Conservation (phyloP, 2,797 vertebrate genomes). For the Sitta carolinensis region DNA sequence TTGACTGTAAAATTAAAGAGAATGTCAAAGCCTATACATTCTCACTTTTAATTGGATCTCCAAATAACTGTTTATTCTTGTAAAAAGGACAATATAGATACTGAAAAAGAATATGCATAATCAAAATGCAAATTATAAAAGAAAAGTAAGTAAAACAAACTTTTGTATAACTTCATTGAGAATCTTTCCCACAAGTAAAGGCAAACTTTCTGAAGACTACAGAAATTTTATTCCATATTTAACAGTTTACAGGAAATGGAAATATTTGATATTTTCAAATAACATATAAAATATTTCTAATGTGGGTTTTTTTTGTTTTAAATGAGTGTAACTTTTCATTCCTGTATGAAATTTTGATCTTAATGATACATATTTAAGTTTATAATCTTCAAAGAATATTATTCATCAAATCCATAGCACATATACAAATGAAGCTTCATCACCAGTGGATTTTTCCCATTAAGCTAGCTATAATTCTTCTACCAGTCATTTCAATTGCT, state of each 20-base stretch:
- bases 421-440: neutral
- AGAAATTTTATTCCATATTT: neutral
- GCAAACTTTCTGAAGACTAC: neutral
- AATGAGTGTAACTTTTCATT: neutral
- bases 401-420: neutral
- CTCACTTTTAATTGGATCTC: neutral
- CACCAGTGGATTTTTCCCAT: neutral
- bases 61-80: neutral
- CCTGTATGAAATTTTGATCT: neutral
- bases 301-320: neutral
- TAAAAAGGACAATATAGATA: neutral
- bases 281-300: neutral
- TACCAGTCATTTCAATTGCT: neutral
- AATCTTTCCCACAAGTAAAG: neutral
- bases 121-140: neutral
- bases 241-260: neutral
- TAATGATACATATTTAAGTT: neutral
- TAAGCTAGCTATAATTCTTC: neutral
- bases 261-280: neutral
- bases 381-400: neutral
- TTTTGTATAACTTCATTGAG: neutral
- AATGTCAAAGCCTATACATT: neutral
- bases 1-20: neutral
- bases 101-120: neutral
- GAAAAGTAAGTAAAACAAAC: neutral